phyloP scores from a whole-genome alignment of 1,140 invertebrate genomes.

The Zophobas atratus region DNA sequence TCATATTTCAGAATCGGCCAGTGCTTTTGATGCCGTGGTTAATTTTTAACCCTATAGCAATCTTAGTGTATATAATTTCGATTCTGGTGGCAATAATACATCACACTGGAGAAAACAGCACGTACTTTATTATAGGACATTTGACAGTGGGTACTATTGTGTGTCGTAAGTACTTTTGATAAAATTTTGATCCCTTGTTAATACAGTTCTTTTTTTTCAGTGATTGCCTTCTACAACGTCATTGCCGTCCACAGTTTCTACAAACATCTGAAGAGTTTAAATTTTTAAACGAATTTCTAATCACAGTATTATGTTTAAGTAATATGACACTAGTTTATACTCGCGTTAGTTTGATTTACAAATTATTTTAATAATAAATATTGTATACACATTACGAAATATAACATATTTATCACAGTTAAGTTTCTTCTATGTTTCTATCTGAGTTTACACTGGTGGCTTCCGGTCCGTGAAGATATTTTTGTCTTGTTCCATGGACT shows the following conservation, averaged over 20 bases:
- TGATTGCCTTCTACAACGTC: constrained; percentile 55
- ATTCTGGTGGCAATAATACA: constrained; percentile 61
- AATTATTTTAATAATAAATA: not conserved
- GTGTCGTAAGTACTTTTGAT: constrained; percentile 55
- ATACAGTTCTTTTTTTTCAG: constrained; percentile 56
- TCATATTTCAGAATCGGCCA: constrained; percentile 60
- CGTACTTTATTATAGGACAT: constrained; percentile 60
- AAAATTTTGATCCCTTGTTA: constrained; percentile 25
- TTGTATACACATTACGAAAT: constrained; percentile 5
- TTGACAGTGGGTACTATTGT: constrained; percentile 54
- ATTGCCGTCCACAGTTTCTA: constrained; percentile 56
- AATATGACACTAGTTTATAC: constrained; percentile 3
- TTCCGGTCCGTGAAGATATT: not conserved
- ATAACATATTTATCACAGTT: constrained; percentile 9
- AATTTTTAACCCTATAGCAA: constrained; percentile 58
- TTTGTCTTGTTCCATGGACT: constrained; percentile 2
- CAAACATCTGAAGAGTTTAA: constrained; percentile 56
- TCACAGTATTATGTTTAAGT: constrained; percentile 36
- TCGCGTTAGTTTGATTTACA: not conserved
- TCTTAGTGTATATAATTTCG: constrained; percentile 58
- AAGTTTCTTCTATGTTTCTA: constrained; percentile 2
- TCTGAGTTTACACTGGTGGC: not conserved
- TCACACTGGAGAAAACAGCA: constrained; percentile 57
- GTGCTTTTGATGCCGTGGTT: constrained; percentile 63
- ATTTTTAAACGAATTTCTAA: constrained; percentile 53